A percentile compares a stretch with the other conserved stretches of the same genome.
These are phyloP conservation scores for Omphaloscelis lunosa DNA, from an alignment of 2,888 invertebrate species.

Conservation along the genomic window DNA sequence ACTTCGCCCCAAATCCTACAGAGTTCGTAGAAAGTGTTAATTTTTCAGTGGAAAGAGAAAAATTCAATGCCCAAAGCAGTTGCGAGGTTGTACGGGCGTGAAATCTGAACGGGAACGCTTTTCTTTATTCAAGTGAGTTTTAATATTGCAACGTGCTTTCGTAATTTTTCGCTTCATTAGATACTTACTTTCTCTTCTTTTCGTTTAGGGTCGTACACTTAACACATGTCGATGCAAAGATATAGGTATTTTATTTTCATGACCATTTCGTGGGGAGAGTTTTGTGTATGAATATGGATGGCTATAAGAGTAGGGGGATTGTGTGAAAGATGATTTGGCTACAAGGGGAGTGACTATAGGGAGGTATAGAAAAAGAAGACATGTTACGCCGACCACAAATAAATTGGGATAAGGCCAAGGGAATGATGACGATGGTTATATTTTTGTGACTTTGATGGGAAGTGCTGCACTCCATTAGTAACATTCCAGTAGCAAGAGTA, in stretches of 20 bases:
- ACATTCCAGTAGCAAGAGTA: not conserved
- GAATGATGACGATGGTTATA: not conserved
- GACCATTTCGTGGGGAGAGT: not conserved
- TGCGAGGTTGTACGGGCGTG: constrained; percentile 57
- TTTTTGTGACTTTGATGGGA: not conserved
- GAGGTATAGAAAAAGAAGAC: not conserved
- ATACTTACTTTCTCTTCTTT: not conserved
- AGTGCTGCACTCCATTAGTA: not conserved
- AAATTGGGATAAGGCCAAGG: not conserved
- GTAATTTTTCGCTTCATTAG: not conserved
- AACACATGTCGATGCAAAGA: not conserved
- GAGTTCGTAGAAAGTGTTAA: constrained; percentile 82
- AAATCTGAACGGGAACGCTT: constrained; percentile 28
- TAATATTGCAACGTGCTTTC: not conserved
- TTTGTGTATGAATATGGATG: not conserved
- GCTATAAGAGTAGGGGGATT: not conserved
- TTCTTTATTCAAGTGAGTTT: not conserved
- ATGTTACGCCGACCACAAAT: not conserved
- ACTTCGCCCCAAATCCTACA: constrained; percentile 74
- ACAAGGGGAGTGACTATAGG: not conserved
- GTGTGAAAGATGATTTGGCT: not conserved
- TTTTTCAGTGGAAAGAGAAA: constrained; percentile 83
- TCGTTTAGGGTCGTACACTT: not conserved
- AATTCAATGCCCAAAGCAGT: constrained; percentile 72
- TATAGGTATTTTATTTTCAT: not conserved